Evolutionary conservation across 2,888 invertebrate species (phyloP), one percentile per base, ranked within the genome.

Genomic region (Epinotia bilunana): DNA sequence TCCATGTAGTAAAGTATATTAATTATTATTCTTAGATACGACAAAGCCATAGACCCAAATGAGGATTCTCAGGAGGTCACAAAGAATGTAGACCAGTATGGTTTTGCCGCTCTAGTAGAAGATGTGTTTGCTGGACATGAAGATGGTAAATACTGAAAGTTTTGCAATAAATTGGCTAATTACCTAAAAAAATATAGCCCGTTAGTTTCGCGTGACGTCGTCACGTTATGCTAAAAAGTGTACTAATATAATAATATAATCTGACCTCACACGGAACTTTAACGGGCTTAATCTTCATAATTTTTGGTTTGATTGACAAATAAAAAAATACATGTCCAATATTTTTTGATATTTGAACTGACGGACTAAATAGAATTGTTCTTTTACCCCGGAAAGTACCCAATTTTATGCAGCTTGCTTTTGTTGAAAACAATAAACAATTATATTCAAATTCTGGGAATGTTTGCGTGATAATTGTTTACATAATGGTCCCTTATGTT

Each of bases 91-190:
- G 98, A 98, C 89, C 95, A 96, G 81, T 98, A 95, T 91, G 96
- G 96, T 11, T 97, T 97, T 93, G 97, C 96, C 60, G 95, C 96
- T 33, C 92, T 98, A 73, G 97, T 96, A 49, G 96, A 96, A 84
- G 97, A 97, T 87, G 95, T 97, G 61, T 95, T 97, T 72, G 95
- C 95, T 84, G 90, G 93, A 43, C 94, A 95, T 81, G 94, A 91
- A 83, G 93, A 95, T 87, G 95, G 95, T 95, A 91, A 82, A 73
- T 74, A 53, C 39, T 6, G 72, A 28, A 72, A 60, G 16, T 9
- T 46, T 61, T 39, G 3, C 7, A 61, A 62, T 18, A 1, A n/a
- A 28, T 28, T 28, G 23, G 23, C 23, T 28, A 28, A 28, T 28
- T 28, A 2, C 23, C 23, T 2, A 28, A 28, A 28, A 28, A 28